Base-by-base conservation (phyloP, 1,140 invertebrate genomes). In the Aphaenogaster rudis region DNA sequence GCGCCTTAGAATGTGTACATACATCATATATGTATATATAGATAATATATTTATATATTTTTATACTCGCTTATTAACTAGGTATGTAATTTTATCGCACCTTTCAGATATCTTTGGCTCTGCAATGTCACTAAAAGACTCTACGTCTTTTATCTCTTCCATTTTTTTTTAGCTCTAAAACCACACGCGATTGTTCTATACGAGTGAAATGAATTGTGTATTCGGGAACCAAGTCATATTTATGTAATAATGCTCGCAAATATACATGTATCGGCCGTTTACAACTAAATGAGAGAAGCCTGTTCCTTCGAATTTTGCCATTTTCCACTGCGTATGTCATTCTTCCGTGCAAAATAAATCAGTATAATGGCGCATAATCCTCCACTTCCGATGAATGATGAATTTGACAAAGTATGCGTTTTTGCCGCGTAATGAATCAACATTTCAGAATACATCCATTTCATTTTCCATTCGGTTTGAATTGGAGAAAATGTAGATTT, bases 1-100 rank as follows among this genome's bases (percentile, higher is more conserved):
- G 79, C 89, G 88, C 86, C 79, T 90, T 90, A 89, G 63, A 89
- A 90, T 87, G 72, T 87, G 72, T 88, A 90, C 88, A 91, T 91
- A 88, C 78, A 82, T 88, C 86, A 88, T 86, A 91, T 82, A 64
- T 86, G 57, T 87, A 74, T 50, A 63, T 71, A 81, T 88, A 84
- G 67, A 36, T 76, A 72, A 88, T 88, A 80, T 85, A 76, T 87
- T 79, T 86, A 86, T 90, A 81, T 90, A 89, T 85, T 63, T 89
- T 78, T 88, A 77, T 89, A 88, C 50, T 81, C 64, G 54, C 77
- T 82, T 89, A 90, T 80, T 50, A 28, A 28, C 63, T 74, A 86
- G 88, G 21, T 48, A 42, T 69, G 74, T 59, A 64, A 90, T 88
- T 84, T 84, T 86, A 42, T 72, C 71, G 88, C 88, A 91, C 69